These are phyloP conservation scores for Malachius bipustulatus DNA, from an alignment of 2,888 invertebrate genomes.

Conservation along the genomic window DNA sequence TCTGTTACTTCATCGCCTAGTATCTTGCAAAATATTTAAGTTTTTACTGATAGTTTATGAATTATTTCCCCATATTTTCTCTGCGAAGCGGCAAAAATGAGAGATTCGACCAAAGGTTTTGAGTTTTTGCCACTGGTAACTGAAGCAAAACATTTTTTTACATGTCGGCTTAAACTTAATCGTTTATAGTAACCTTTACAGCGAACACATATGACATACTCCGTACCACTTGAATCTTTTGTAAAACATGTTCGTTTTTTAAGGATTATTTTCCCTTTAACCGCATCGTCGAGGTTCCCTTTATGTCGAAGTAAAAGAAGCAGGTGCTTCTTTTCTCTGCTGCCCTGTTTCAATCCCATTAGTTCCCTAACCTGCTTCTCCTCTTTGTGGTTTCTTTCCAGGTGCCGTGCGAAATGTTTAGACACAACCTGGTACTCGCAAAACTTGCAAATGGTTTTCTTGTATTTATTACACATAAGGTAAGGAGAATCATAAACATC, in stretches of 20 bases:
- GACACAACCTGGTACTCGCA: background rate
- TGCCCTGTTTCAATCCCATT: background rate
- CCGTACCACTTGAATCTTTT: constrained; percentile 5
- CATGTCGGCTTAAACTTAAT: background rate
- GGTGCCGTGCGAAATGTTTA: constrained; percentile 4
- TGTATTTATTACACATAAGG: background rate
- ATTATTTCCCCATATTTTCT: constrained; percentile 12
- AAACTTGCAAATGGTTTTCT: constrained; percentile 6
- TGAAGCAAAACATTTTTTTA: background rate
- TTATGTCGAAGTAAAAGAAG: background rate
- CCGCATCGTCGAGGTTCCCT: constrained; percentile 2
- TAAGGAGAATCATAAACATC: background rate
- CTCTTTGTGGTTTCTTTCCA: constrained; percentile 6
- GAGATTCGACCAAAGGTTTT: constrained; percentile 7
- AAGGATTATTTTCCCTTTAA: constrained; percentile 6
- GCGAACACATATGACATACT: constrained; percentile 10
- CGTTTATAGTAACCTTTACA: constrained; percentile 1
- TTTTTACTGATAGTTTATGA: constrained; percentile 10
- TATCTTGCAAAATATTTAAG: constrained; percentile 10
- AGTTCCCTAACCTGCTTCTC: constrained; percentile 2
- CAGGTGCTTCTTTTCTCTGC: background rate
- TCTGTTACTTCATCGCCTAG: constrained; percentile 8
- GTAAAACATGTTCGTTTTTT: constrained; percentile 6
- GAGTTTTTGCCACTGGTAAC: background rate
- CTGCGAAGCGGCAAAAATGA: constrained; percentile 9